A percentile compares a stretch with the other conserved stretches of the same genome.
Conservation (phyloP, 2,797 vertebrate genomes). For the Microcaecilia unicolor region DNA sequence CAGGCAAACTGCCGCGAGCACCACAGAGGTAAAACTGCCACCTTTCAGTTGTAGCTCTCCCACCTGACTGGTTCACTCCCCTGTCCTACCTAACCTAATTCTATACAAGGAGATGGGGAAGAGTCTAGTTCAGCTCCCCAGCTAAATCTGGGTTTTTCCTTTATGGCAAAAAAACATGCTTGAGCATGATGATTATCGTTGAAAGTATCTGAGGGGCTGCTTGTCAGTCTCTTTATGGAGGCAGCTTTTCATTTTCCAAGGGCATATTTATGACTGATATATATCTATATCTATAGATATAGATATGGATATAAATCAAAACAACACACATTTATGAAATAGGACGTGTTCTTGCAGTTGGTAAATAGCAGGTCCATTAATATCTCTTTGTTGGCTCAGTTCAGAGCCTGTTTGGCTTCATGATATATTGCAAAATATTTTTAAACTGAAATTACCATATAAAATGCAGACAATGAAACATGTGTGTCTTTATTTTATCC, state of each 20-base stretch:
- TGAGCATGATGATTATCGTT: too few species aligned
- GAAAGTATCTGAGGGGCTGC: constrained; percentile 5
- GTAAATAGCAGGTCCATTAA: constrained; percentile 21
- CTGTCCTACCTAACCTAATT: too few species aligned
- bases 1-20: too few species aligned
- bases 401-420: background rate
- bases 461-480: constrained; percentile 4
- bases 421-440: constrained; percentile 2
- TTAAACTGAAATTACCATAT: constrained; percentile 8
- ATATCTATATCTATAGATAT: too few species aligned
- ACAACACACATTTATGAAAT: constrained; percentile 12
- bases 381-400: constrained; percentile 13
- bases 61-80: too few species aligned
- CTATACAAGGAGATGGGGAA: too few species aligned
- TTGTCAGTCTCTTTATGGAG: constrained; percentile 4
- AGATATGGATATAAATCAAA: background rate
- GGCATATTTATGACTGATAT: constrained; percentile 18
- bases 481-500: background rate
- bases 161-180: too few species aligned
- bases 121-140: too few species aligned
- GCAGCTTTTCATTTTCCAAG: constrained; percentile 21
- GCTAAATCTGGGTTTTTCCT: too few species aligned
- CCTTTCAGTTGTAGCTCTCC: too few species aligned
- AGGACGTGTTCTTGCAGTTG: constrained; percentile 8
- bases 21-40: too few species aligned